Base-by-base conservation (phyloP, 1,140 invertebrate species). In the Manduca sexta region DNA sequence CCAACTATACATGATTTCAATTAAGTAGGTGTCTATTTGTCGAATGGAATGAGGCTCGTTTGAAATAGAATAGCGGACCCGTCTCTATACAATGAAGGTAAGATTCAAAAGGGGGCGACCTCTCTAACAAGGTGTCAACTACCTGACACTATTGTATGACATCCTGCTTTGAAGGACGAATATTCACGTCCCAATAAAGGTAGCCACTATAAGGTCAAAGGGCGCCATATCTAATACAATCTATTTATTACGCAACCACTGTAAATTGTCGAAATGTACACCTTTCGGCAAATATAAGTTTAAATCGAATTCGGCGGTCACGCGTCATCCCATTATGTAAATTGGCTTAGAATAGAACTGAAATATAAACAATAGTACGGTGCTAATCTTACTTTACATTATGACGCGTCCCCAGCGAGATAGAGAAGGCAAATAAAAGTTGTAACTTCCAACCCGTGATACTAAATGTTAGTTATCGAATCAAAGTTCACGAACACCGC, bases 111-210 rank as follows among this genome's bases (percentile, higher is more conserved):
- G 73, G 66, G 60, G 61, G n/a, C 56, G 62, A 56, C 67, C 64
- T 67, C 67, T 48, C 66, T 81, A 81, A 81, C 70, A 68, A 74
- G 74, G 74, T 71, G 71, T 78, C 71, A 63, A 64, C 55, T 71
- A 81, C 67, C 74, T 69, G 73, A 81, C 63, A 74, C 73, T 71
- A 71, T 76, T 77, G 65, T 74, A 57, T 55, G 66, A 69, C 65
- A 67, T 68, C 54, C 56, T 59, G 51, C 57, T 60, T 65, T 67
- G 67, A 70, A 66, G 64, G 66, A 56, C 63, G 61, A 69, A 74
- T 75, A 71, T 74, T 77, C 68, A 66, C 65, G 69, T 60, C 52
- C 64, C 64, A 69, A 80, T 80, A 69, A 69, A 65, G 58, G 66
- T 42, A 57, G 30, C 12, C 12, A 12, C 35, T 33, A 45, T 51